Evolutionary conservation across 2,113 vertebrate species (phyloP).

Genomic region (Chloebia gouldiae): DNA sequence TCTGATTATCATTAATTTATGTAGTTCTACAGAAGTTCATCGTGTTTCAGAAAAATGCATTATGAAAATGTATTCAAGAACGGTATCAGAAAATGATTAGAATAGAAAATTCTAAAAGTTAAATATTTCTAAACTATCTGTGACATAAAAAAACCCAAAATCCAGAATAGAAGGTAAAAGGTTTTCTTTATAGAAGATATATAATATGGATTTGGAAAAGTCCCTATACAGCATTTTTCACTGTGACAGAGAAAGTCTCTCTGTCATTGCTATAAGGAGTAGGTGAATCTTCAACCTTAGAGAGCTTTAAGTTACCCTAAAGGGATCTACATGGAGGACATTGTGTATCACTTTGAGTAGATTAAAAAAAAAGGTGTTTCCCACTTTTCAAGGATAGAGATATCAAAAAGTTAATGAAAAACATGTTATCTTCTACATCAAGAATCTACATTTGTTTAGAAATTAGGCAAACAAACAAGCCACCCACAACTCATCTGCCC

Average conservation of each 20-base stretch:
- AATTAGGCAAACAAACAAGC: not conserved
- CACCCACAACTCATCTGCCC: not conserved
- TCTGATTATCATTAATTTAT: not conserved
- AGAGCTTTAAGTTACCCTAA: not conserved
- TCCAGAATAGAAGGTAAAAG: not conserved
- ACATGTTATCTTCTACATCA: not conserved
- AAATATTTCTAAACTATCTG: not conserved
- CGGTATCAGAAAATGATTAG: not conserved
- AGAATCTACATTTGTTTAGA: not conserved
- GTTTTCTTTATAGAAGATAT: not conserved
- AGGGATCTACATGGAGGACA: rapidly evolving
- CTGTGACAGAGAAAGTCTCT: not conserved
- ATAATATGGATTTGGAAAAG: not conserved
- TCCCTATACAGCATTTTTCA: not conserved
- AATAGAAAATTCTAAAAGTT: not conserved
- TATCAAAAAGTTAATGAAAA: not conserved
- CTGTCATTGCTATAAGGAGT: not conserved
- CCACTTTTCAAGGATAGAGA: not conserved
- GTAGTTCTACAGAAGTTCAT: not conserved
- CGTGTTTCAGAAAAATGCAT: not conserved
- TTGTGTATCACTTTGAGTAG: not conserved
- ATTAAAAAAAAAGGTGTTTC: not conserved
- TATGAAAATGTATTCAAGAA: not conserved
- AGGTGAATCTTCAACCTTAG: not conserved
- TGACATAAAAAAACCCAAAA: not conserved